Evolutionary conservation across 2,113 vertebrate species (phyloP), one percentile per base, ranked within the genome.

Genomic region (Otolemur garnettii): DNA sequence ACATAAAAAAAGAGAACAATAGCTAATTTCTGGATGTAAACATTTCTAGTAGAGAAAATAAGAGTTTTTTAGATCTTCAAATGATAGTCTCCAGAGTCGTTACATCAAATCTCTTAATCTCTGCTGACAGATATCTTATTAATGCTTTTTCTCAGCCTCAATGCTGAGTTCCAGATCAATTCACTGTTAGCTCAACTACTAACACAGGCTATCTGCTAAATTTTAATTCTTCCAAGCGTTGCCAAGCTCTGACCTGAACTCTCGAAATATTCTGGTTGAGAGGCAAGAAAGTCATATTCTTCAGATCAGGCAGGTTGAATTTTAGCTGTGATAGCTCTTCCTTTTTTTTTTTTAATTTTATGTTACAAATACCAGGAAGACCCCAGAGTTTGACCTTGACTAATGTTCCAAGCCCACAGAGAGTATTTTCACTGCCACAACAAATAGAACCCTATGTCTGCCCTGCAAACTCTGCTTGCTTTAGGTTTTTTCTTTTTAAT

Each of bases 81-180:
- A 97, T 97, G 97, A 97, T 96, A 97, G 84, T 94, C 97, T 97
- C 92, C 94, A 97, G 98, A 98, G 96, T 97, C 97, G 97, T 98
- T 98, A 96, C 79, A 95, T 94, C 96, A 96, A 93, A 97, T 98
- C 96, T 91, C 95, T 98, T 98, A 96, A 98, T 98, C 97, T 98
- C 90, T 98, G 91, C 97, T 95, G 93, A 85, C 97, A 97, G 97
- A 96, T 98, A 97, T 92, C 94, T 98, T 98, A 97, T 97, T 98
- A 96, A 96, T 53, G 60, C 90, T 97, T 92, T 98, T 98, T 97
- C 97, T 97, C 96, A 97, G 96, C 94, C 90, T 98, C 96, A 96
- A 69, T 79, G 93, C 96, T 84, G 93, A 98, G 94, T 97, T 97
- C 95, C 97, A 97, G 97, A 98, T 98, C 97, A 98, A 96, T 98